Base-by-base conservation (phyloP, 2,113 vertebrate genomes). In the Casuarius casuarius region DNA sequence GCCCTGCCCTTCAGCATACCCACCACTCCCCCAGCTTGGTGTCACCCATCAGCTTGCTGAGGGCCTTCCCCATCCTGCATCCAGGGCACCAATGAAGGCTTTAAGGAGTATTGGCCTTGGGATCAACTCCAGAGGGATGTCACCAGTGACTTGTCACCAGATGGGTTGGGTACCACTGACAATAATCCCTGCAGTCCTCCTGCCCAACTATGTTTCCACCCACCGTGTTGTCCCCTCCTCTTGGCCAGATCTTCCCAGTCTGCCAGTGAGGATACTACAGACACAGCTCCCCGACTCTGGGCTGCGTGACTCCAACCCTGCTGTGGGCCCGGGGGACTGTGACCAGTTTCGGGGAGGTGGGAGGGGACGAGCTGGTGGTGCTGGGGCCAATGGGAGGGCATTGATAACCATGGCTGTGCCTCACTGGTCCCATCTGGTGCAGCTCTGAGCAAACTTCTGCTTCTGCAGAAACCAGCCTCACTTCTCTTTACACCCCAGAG, bases 391-490 rank as follows among this genome's bases (percentile, higher is more conserved):
- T 95, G 78, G 94, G 78, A 90, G 10, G 23, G 15, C 85, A 44
- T 77, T 79, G 70, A 67, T 94, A 31, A 29, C 44, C 2, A 0
- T 18, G 65, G 85, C 78, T 0, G 22, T 95, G 96, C 95, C 58
- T 96, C 84, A 4, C 54, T 95, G 65, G 82, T 85, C 78, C 78
- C 85, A 80, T 95, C 90, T 94, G 92, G 67, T 66, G 2, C 29
- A 59, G 40, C 3, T 72, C 84, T 66, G 67, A 88, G 67, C 67
- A 66, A 66, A 96, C 90, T 92, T 95, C 91, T 96, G 62, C 81
- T 96, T 96, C 93, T 89, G 67, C 52, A 73, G 84, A 48, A 48
- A 3, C 71, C 29, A n/a, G 12, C 74, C 7, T 5, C 78, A 79
- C 66, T 93, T 94, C 89, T 95, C 35, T 87, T 84, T 89, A 84